These are phyloP conservation scores for Hoplostethus mediterraneus DNA, from an alignment of 2,797 vertebrate species.

Conservation along the genomic window DNA sequence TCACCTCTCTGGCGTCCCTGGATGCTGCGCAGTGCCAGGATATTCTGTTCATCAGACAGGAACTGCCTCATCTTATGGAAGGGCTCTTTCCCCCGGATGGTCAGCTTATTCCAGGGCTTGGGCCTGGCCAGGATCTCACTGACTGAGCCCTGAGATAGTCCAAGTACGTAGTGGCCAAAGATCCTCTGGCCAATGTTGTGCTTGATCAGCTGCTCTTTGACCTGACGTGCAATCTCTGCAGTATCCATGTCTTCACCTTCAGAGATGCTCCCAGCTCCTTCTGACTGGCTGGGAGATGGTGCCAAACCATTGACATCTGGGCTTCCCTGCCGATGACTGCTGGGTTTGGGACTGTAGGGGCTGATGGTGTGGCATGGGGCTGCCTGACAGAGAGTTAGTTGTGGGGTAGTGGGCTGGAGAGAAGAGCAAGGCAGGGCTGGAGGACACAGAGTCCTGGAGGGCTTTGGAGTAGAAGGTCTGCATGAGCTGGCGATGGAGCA, in stretches of 20 bases:
- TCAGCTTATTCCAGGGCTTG: slow-evolving; percentile 94
- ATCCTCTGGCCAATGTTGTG: slow-evolving; percentile 94
- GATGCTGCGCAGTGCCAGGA: slow-evolving; percentile 92
- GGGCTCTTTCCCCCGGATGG: slow-evolving; percentile 92
- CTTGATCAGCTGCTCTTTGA: slow-evolving; percentile 95
- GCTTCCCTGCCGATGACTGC: slow-evolving; percentile 67
- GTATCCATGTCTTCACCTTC: slow-evolving; percentile 93
- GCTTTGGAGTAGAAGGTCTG: slow-evolving; percentile 96
- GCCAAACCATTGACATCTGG: slow-evolving; percentile 91
- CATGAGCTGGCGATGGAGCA: slow-evolving; percentile 94
- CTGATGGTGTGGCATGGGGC: slow-evolving; percentile 66
- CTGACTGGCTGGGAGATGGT: slow-evolving; percentile 91
- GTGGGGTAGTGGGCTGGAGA: slow-evolving; percentile 91
- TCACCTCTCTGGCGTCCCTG: slow-evolving; percentile 93
- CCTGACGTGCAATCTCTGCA: slow-evolving; percentile 91
- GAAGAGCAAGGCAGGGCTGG: slow-evolving; percentile 85
- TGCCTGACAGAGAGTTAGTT: slow-evolving; percentile 85
- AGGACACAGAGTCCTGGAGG: slow-evolving; percentile 88
- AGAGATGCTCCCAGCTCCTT: slow-evolving; percentile 87
- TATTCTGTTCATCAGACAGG: slow-evolving; percentile 93
- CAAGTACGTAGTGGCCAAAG: slow-evolving; percentile 93
- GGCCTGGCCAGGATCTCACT: slow-evolving; percentile 93
- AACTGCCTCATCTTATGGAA: slow-evolving; percentile 96
- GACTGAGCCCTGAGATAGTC: slow-evolving; percentile 92
- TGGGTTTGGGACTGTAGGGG: slow-evolving; percentile 80